Percentiles rank a stretch among this genome's conserved stretches.
phyloP scores from a whole-genome alignment of 2,888 invertebrate species.

The Synanthedon myopaeformis region DNA sequence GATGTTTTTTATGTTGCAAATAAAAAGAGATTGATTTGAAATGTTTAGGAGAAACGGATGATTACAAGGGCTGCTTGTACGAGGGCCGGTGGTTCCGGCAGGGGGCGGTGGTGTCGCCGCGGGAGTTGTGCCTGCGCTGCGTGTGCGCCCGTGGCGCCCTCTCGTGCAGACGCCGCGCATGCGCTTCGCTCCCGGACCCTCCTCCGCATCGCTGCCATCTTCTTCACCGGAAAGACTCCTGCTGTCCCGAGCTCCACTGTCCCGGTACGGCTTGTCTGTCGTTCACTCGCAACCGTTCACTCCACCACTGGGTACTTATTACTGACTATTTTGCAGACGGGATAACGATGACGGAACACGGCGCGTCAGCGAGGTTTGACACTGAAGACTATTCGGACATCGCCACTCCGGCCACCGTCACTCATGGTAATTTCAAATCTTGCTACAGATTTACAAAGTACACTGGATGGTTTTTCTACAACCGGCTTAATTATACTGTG shows the following conservation, averaged over 20 bases:
- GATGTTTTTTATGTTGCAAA: no score
- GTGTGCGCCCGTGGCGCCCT: slow-evolving; percentile 79
- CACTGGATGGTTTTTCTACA: neutral
- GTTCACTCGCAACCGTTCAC: neutral
- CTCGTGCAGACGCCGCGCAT: slow-evolving; percentile 81
- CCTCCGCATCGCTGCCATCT: slow-evolving; percentile 80
- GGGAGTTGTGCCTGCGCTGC: slow-evolving; percentile 83
- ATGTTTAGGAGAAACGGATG: neutral
- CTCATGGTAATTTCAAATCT: slow-evolving; percentile 27
- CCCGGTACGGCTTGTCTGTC: slow-evolving; percentile 52
- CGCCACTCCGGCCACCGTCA: slow-evolving; percentile 17
- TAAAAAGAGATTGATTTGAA: no score
- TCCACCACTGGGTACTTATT: neutral
- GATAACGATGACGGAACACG: slow-evolving; percentile 32
- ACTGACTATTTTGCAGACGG: slow-evolving; percentile 24
- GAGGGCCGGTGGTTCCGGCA: slow-evolving; percentile 76
- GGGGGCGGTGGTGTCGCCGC: slow-evolving; percentile 74
- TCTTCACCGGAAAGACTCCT: slow-evolving; percentile 75
- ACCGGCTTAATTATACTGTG: slow-evolving; percentile 6
- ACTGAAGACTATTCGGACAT: slow-evolving; percentile 16
- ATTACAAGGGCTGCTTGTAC: slow-evolving; percentile 78
- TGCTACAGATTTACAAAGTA: neutral
- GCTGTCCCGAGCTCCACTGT: slow-evolving; percentile 85
- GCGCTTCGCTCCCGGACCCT: slow-evolving; percentile 79
- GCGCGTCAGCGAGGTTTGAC: slow-evolving; percentile 27